Conservation (phyloP, 2,113 vertebrate genomes). For the Trichomycterus rosablanca region DNA sequence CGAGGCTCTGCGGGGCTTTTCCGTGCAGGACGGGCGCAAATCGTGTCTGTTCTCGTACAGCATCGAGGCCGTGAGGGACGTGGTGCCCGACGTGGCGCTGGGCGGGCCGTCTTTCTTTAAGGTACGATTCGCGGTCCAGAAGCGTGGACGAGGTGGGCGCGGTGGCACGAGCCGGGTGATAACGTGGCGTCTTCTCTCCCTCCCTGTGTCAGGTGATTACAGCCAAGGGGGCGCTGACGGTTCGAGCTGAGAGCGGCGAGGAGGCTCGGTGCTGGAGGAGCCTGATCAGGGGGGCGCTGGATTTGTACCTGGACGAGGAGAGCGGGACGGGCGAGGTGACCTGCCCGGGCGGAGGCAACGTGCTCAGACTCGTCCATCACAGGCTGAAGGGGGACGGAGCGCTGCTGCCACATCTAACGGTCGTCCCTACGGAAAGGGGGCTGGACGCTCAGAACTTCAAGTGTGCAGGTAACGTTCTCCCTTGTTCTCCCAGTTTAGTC, state of each 20-base stretch:
- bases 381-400: constrained; percentile 74
- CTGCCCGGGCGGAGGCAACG: constrained; percentile 46
- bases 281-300: constrained; percentile 78
- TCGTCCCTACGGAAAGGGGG: constrained; percentile 82
- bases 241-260: constrained; percentile 71
- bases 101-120: constrained; percentile 87
- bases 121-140: no score
- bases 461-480: constrained; percentile 97
- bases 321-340: constrained; percentile 51
- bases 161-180: no score
- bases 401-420: constrained; percentile 77
- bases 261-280: constrained; percentile 81
- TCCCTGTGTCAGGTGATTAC: constrained; percentile 89
- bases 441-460: constrained; percentile 87
- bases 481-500: no score
- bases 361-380: constrained; percentile 69
- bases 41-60: constrained; percentile 63
- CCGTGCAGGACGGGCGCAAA: constrained; percentile 70
- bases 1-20: constrained; percentile 79
- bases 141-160: no score
- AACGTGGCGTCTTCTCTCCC: no score
- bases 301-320: constrained; percentile 82
- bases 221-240: constrained; percentile 72
- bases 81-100: constrained; percentile 80
- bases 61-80: constrained; percentile 82